Evolutionary conservation across 1,140 invertebrate genomes (phyloP), one percentile per base, ranked within the genome.

Genomic region (Condylostylus longicornis): DNA sequence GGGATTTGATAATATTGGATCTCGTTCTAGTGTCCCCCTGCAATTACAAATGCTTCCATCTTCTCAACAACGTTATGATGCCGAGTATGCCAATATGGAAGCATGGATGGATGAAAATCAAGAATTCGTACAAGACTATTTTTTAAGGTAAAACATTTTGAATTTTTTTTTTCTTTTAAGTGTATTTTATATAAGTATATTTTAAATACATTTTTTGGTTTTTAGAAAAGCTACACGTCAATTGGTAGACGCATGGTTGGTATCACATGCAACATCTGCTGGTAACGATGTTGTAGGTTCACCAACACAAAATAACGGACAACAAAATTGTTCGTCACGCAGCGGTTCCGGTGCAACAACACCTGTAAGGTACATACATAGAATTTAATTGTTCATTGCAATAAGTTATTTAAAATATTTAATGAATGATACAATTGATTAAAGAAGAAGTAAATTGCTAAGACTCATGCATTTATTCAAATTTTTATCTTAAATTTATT

Each of bases 21-120:
- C 51, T 59, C 56, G 61, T 61, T 48, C 64, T 44, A 61, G 71
- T 61, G 63, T 66, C 65, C 49, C 55, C 56, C 51, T 59, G 60
- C 50, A 54, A 49, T 40, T 50, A 42, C 62, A 66, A 45, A 44
- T 37, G 20, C 35, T 23, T 25, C 41, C 35, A 21, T 27, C 37
- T 22, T 53, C 64, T 62, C 47, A 66, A 54, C 55, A 66, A 61
- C 65, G 68, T 53, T 84, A 84, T 61, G 80, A 87, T 62, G 73
- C 79, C 21, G 82, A 88, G 58, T 84, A 81, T 58, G 79, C 82
- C 10, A 71, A 77, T 28, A 84, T 88, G 62, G 84, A 90, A 62
- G 74, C 85, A 41, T 96, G 90, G 90, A 73, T 96, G 33, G 90
- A 96, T 64, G 88, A 94, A 57, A 88, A 96, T 65, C 87, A 84